Evolutionary conservation across 2,888 invertebrate genomes (phyloP).

Genomic region (Pyrochroa serraticornis): DNA sequence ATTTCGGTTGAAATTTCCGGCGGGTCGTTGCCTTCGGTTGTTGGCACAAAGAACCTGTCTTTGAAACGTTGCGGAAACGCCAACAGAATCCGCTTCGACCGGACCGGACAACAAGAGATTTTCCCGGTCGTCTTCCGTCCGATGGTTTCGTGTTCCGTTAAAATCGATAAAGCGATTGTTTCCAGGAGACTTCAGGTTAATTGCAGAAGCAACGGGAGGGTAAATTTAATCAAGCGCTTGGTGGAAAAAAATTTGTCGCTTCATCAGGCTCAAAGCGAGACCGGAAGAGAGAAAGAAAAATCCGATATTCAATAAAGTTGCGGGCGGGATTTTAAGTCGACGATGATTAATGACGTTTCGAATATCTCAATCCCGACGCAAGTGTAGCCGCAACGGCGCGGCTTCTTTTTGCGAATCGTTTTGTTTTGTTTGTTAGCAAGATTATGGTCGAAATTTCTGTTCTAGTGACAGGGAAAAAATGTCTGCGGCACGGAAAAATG

Average conservation of each 20-base stretch:
- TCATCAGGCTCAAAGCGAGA: conserved; percentile 15
- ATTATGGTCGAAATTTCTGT: neutral
- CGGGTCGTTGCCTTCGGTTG: too few species aligned
- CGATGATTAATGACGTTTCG: conserved; percentile 21
- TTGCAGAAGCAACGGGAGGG: neutral
- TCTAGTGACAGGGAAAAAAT: neutral
- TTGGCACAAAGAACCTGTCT: too few species aligned
- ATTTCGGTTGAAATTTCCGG: too few species aligned
- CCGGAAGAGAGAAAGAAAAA: conserved; percentile 13
- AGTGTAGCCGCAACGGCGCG: conserved; percentile 7
- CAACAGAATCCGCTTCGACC: neutral
- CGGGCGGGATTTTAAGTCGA: neutral
- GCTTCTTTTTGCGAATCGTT: conserved; percentile 15
- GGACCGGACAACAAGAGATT: neutral
- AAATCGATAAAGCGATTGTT: too few species aligned
- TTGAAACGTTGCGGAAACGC: neutral
- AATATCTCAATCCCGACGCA: conserved; percentile 14
- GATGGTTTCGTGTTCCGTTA: too few species aligned
- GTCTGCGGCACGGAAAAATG: conserved; percentile 7
- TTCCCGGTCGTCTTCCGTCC: too few species aligned
- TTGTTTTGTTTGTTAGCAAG: neutral
- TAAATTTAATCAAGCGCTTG: conserved; percentile 3
- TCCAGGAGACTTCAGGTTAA: too few species aligned
- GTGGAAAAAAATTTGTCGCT: conserved; percentile 16
- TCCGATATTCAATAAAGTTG: conserved; percentile 7